Evolutionary conservation across 1,140 invertebrate genomes (phyloP).

Genomic region (Drosophila micromelanica): DNA sequence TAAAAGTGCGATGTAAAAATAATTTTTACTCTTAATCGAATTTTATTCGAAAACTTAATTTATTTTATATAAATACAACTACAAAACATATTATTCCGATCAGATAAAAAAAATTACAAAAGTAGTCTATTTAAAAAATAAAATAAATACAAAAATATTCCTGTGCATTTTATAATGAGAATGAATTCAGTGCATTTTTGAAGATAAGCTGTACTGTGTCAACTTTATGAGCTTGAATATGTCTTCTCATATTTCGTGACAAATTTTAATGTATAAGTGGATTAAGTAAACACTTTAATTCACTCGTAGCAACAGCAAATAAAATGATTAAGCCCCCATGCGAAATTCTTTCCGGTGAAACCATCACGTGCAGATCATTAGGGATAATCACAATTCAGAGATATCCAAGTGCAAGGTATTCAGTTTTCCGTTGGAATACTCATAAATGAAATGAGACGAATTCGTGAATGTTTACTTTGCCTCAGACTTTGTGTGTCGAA

Average conservation of each 20-base stretch:
- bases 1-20: too few relatives aligned
- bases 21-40: too few relatives aligned
- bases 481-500: conserved; percentile 5
- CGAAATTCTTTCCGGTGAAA: conserved; percentile 1
- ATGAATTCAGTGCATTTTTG: too few relatives aligned
- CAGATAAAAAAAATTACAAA: too few relatives aligned
- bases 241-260: not conserved
- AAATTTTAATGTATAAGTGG: not conserved
- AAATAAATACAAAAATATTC: too few relatives aligned
- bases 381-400: conserved; percentile 4
- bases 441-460: not conserved
- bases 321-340: conserved; percentile 42
- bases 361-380: conserved; percentile 37
- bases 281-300: conserved; percentile 58
- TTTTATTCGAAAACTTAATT: too few relatives aligned
- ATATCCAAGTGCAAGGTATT: conserved; percentile 18
- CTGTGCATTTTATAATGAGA: too few relatives aligned
- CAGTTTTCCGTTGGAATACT: not conserved
- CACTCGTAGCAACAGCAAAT: conserved; percentile 47
- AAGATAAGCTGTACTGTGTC: too few relatives aligned
- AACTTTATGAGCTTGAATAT: not conserved
- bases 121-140: too few relatives aligned
- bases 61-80: too few relatives aligned
- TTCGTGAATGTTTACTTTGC: not conserved
- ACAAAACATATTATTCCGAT: too few relatives aligned